Percentiles rank a stretch among this genome's conserved stretches.
phyloP scores from a whole-genome alignment of 1,140 invertebrate species.

The Cotesia vestalis region DNA sequence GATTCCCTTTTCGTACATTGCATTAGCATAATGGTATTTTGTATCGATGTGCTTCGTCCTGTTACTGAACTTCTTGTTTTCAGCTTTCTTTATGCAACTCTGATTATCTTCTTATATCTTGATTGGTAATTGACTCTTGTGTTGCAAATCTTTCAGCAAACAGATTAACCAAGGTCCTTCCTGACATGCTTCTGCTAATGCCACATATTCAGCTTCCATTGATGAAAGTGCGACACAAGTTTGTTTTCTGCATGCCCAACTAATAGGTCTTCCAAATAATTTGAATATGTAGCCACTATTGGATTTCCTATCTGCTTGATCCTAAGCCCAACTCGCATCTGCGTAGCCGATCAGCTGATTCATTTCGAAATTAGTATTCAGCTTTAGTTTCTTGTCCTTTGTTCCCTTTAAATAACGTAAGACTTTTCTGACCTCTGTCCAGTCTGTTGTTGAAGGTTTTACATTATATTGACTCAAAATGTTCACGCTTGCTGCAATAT shows the following conservation, averaged over 20 bases:
- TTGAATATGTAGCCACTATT: neutral
- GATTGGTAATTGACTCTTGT: neutral
- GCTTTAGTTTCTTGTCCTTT: neutral
- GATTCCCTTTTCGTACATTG: neutral
- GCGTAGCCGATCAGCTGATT: neutral
- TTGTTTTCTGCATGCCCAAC: slow-evolving; percentile 14
- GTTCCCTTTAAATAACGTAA: neutral
- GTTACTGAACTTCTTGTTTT: slow-evolving; percentile 1
- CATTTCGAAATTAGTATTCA: neutral
- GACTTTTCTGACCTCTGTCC: slow-evolving; percentile 8
- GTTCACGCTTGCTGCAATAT: slow-evolving; percentile 43
- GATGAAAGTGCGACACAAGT: slow-evolving; percentile 9
- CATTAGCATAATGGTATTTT: slow-evolving; percentile 1
- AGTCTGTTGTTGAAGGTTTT: neutral
- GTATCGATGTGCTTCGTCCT: slow-evolving; percentile 1
- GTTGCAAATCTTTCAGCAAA: neutral
- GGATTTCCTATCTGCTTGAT: neutral
- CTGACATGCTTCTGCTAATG: slow-evolving; percentile 7
- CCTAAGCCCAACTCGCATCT: slow-evolving; percentile 1
- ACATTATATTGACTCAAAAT: slow-evolving; percentile 15
- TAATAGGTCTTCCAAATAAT: neutral
- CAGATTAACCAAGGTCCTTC: neutral
- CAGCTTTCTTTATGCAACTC: slow-evolving; percentile 1
- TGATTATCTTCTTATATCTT: slow-evolving; percentile 7
- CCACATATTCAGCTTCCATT: slow-evolving; percentile 1